Conservation (phyloP, 2,797 vertebrate species). For the Pogoniulus pusillus region DNA sequence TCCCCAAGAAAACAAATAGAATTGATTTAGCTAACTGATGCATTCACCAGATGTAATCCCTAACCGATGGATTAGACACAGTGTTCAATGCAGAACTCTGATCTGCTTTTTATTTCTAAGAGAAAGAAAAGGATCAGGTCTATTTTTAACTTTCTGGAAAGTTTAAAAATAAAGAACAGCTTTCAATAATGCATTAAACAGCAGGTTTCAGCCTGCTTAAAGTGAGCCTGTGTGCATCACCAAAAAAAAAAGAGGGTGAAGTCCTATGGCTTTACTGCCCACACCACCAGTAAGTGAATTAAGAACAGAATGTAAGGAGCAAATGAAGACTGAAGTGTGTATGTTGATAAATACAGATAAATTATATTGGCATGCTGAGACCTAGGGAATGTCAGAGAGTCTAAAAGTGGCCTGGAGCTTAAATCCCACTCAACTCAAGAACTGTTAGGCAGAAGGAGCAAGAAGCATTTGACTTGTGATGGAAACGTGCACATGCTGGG, state of each 20-base stretch:
- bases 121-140: constrained; percentile 43
- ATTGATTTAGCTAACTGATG: constrained; percentile 30
- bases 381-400: neutral
- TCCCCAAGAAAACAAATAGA: neutral
- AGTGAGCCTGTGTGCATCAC: neutral
- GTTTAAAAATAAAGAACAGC: constrained; percentile 62
- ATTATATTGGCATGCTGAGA: accelerated
- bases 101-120: constrained; percentile 46
- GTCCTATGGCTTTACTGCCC: neutral
- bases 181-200: constrained; percentile 52
- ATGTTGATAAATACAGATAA: neutral
- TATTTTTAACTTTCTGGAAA: constrained; percentile 68
- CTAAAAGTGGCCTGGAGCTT: neutral
- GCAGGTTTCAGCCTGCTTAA: neutral
- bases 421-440: neutral
- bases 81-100: constrained; percentile 27
- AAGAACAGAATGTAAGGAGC: neutral
- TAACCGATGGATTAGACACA: constrained; percentile 58
- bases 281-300: neutral
- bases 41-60: constrained; percentile 25
- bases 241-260: no score
- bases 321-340: no score
- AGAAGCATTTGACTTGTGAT: neutral
- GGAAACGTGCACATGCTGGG: neutral
- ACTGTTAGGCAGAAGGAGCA: neutral